Conservation (phyloP, 2,113 vertebrate genomes). For the Anolis carolinensis region DNA sequence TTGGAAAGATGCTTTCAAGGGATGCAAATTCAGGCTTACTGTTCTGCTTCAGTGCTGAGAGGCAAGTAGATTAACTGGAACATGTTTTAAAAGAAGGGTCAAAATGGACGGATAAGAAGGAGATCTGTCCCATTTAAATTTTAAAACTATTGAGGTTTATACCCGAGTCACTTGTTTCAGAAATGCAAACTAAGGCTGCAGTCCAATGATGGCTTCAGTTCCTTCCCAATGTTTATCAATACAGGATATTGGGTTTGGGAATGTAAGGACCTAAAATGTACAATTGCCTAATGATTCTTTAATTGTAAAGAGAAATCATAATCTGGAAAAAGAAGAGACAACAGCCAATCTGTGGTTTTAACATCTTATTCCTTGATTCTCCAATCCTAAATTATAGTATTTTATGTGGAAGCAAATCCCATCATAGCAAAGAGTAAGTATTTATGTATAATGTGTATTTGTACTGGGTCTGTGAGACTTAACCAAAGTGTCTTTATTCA, state of each 20-base stretch:
- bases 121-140: neutral
- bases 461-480: neutral
- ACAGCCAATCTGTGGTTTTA: neutral
- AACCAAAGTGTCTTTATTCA: conserved; percentile 2
- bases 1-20: neutral
- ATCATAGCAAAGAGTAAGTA: neutral
- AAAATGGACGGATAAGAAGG: neutral
- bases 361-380: neutral
- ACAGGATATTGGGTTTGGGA: neutral
- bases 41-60: neutral
- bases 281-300: conserved; percentile 10
- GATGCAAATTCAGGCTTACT: conserved; percentile 13
- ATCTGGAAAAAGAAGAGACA: neutral
- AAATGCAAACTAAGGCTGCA: neutral
- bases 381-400: neutral
- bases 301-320: neutral
- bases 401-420: neutral
- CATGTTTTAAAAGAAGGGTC: neutral
- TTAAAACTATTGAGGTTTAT: neutral
- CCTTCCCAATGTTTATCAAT: neutral
- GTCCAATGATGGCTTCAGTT: neutral
- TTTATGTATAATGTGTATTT: neutral
- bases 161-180: conserved; percentile 17
- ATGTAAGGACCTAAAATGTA: neutral
- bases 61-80: neutral